Base-by-base conservation (phyloP, 1,140 invertebrate species). In the Aplysia californica region DNA sequence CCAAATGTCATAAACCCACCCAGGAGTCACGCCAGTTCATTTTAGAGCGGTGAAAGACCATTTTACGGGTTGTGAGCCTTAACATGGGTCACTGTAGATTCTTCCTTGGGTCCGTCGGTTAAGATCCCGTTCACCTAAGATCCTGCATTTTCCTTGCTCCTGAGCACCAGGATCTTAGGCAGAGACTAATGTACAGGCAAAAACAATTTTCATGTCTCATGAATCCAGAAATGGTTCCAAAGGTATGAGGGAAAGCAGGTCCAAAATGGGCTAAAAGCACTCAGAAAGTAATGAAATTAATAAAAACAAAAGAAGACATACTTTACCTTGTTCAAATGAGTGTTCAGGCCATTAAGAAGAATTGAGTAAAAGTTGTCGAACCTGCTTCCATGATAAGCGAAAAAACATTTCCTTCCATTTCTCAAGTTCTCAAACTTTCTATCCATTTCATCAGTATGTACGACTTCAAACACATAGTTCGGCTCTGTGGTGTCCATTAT, bases 341-440 rank as follows among this genome's bases (percentile, higher is more conserved):
- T 93, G 80, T 94, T 93, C 71, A 95, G 88, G 36, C 95, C 95
- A 89, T 94, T 93, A 87, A 95, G 92, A 44, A 95, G 86, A 77
- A 96, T 95, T 0, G 94, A 94, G 90, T 95, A 93, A 87, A 95
- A 95, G 89, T 95, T 95, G 88, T 95, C 94, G 70, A 95, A 88
- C 77, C 93, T 91, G 87, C 94, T 95, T 33, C 95, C 95, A 89
- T 95, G 94, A 83, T 93, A 96, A 20, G 94, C 94, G 82, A 84
- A 87, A 86, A 92, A 92, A 84, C 94, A 92, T 26, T 92, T 91
- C 70, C 91, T 90, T 79, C 91, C 90, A 75, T 92, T 90, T 82
- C 80, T 73, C 21, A 83, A 36, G 6, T 80, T 59, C 77, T 84
- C 55, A 80, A 90, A 90, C 73, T 85, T 88, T 64, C 79, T 79